Conservation (phyloP, 2,113 vertebrate genomes). For the Colaptes auratus region DNA sequence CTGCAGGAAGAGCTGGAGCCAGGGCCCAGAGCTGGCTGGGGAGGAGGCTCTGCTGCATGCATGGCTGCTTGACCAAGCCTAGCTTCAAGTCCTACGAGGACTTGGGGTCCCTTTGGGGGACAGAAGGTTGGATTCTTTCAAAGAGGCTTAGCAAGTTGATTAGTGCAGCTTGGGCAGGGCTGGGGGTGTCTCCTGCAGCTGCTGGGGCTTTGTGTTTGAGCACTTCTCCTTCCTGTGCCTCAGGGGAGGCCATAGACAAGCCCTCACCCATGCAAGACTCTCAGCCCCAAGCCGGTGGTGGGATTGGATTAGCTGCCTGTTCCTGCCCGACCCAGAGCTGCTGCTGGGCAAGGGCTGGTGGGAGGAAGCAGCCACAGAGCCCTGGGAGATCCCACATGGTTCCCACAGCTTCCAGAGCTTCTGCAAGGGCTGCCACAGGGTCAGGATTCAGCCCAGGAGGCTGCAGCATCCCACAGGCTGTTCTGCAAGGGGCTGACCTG, state of each 20-base stretch:
- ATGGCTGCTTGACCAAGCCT: neutral
- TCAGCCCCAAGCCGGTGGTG: fast-evolving
- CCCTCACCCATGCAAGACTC: neutral
- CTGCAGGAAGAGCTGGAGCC: neutral
- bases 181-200: neutral
- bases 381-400: fast-evolving
- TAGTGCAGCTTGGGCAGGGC: neutral
- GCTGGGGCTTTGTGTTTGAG: neutral
- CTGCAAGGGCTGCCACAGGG: neutral
- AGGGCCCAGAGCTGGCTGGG: fast-evolving
- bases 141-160: neutral
- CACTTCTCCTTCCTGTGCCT: neutral
- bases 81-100: fast-evolving
- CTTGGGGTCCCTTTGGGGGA: fast-evolving
- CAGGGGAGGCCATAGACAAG: neutral
- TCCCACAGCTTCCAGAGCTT: neutral
- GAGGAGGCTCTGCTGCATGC: neutral
- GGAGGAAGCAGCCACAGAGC: neutral
- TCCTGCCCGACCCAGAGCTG: neutral
- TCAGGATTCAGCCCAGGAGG: neutral
- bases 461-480: neutral
- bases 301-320: neutral
- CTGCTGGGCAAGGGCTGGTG: fast-evolving
- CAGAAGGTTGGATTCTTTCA: neutral
- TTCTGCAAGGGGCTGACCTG: no score